These are phyloP conservation scores for Belgica antarctica DNA, from an alignment of 2,888 invertebrate species.

Conservation along the genomic window DNA sequence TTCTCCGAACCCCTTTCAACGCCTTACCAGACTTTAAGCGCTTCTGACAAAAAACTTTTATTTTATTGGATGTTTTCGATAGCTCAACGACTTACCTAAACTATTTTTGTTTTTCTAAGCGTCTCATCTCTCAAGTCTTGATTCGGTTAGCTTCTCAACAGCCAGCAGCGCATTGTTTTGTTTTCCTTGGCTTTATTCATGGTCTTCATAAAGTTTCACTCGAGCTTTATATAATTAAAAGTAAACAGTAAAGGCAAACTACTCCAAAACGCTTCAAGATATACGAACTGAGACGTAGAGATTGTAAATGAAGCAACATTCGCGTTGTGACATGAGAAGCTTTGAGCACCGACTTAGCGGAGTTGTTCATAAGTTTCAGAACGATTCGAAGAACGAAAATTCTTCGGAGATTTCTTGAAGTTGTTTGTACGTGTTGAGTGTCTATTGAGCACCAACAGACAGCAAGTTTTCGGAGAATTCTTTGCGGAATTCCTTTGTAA, in stretches of 20 bases:
- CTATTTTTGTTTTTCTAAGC: not conserved
- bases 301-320: no score
- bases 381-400: no score
- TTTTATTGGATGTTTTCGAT: slow-evolving; percentile 9
- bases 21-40: slow-evolving; percentile 3
- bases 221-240: slow-evolving; percentile 9
- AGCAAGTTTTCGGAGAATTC: no score
- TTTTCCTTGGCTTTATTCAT: not conserved
- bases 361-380: no score
- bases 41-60: slow-evolving; percentile 7
- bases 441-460: no score
- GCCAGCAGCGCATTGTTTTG: not conserved
- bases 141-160: not conserved
- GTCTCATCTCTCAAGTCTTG: slow-evolving; percentile 2
- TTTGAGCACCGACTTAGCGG: no score
- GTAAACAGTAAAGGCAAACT: not conserved
- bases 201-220: not conserved
- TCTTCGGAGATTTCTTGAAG: no score
- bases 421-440: no score
- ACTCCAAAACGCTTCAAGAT: not conserved
- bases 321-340: no score
- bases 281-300: no score
- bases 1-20: not conserved
- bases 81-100: slow-evolving; percentile 1
- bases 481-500: not conserved